Percentiles rank a stretch among this genome's conserved stretches.
Conservation (phyloP, 2,797 vertebrate genomes). For the Champsocephalus gunnari region DNA sequence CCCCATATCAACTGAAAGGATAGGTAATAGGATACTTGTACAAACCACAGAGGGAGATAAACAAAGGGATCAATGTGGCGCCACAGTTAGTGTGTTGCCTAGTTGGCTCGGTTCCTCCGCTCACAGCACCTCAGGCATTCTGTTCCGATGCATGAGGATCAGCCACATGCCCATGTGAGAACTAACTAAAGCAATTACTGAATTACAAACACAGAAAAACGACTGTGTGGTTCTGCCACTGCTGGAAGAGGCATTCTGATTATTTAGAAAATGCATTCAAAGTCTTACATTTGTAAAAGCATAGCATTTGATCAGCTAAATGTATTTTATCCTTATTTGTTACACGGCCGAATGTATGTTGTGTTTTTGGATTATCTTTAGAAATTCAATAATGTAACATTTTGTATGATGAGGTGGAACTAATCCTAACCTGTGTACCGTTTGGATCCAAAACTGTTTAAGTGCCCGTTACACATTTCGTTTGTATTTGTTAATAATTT, state of each 20-base stretch:
- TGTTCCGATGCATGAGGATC: not conserved
- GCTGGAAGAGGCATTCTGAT: not conserved
- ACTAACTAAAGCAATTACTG: not conserved
- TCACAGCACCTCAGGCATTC: not conserved
- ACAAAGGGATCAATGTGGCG: no score
- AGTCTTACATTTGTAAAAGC: not conserved
- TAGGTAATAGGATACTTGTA: not conserved
- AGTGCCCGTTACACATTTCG: no score
- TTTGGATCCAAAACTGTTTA: not conserved
- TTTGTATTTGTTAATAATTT: no score
- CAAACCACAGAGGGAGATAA: not conserved
- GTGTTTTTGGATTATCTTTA: not conserved
- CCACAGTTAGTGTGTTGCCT: no score
- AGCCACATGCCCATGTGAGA: not conserved
- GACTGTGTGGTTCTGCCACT: not conserved
- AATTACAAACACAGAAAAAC: not conserved
- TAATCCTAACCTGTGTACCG: not conserved
- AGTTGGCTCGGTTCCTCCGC: not conserved
- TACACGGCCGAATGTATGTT: not conserved
- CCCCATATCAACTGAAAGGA: not conserved
- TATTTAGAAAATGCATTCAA: no score
- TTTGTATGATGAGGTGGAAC: not conserved
- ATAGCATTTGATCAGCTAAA: not conserved
- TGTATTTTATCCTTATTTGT: not conserved
- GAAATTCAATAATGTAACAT: not conserved